Base-by-base conservation (phyloP, 2,888 invertebrate species). In the Habrosyne pyritoides region DNA sequence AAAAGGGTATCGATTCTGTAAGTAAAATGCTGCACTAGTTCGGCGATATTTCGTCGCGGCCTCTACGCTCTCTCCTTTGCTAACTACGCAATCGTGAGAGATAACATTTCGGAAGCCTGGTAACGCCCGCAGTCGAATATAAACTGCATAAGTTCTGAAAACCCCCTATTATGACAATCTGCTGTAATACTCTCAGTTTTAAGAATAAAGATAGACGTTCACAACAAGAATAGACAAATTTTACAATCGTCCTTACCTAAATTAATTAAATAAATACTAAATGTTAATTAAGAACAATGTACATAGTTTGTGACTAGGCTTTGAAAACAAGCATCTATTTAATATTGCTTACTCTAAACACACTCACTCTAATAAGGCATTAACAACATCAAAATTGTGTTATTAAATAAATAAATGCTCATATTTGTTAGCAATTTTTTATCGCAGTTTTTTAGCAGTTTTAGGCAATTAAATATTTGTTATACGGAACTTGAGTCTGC, bases 301-400 rank as follows among this genome's bases (percentile, higher is more conserved):
- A 66, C 66, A 66, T 67, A 62, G 42, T 61, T 63, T 71, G 67
- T 77, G 84, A 83, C 85, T 79, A 81, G 79, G 73, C 68, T 24
- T 24, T 24, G 67, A 76, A 69, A 69, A 62, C 58, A 80, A 79
- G 79, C 76, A 61, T 71, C 63, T 73, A 75, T 75, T 64, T 55
- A 59, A 70, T 26, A 72, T 63, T 69, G 66, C 77, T 74, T 75
- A 78, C 67, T 53, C 60, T 77, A 81, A 78, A 69, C 71, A 74
- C 77, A 73, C 75, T 79, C 81, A 73, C 71, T 74, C 81, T 85
- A 84, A 76, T 85, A 87, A 87, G 85, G 86, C 86, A 79, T 73
- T 81, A 79, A 74, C 70, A 72, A 74, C 67, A 71, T 70, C 69
- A 46, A 63, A 67, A 57, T 71, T 58, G 46, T 57, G 26, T 52